Evolutionary conservation across 2,888 invertebrate genomes (phyloP), one percentile per base, ranked within the genome.

Genomic region (Limnephilus auricula): DNA sequence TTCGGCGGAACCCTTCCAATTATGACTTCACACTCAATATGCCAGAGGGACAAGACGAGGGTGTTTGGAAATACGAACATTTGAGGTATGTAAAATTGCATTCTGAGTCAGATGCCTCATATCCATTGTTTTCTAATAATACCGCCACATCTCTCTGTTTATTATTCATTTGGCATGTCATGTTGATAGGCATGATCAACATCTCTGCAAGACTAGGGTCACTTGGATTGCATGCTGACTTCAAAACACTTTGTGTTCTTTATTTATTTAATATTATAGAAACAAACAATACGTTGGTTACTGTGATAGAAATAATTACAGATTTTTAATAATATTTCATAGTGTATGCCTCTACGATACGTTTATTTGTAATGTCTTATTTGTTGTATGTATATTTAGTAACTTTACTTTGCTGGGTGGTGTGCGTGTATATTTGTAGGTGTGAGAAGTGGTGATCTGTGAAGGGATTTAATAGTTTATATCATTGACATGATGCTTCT

Each of bases 11-110:
- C 95, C 98, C 99, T 40, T 97, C 98, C 15, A 98, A 99, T 95
- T 98, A 99, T 92, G 99, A 99, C 94, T 96, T 98, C 92, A 99
- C 99, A 94, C 96, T 99, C 89, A 98, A 98, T 94, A 99, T 99
- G 96, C 99, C 99, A 2, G 99, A 99, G 94, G 98, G 98, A 32
- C 99, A 99, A 95, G 99, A 99, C 94, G 99, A 99, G 95, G 99
- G 99, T 79, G 99, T 99, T 88, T 99, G 99, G 99, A 99, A 99
- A 95, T 99, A 99, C 95, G 99, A 99, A 96, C 99, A 99, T 96
- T 96, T 99, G 92, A 97, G 98, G 98, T 98, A 95, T 50, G 31
- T 50, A 80, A 80, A 31, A 65, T 25, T 65, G n/a, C 2, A 65
- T 65, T 65, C n/a, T 1, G 9, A 65, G 25, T n/a, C 25, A 65